Percentiles rank a stretch among this genome's conserved stretches.
Evolutionary conservation across 2,113 vertebrate genomes (phyloP).

Genomic region (Loxodonta africana): DNA sequence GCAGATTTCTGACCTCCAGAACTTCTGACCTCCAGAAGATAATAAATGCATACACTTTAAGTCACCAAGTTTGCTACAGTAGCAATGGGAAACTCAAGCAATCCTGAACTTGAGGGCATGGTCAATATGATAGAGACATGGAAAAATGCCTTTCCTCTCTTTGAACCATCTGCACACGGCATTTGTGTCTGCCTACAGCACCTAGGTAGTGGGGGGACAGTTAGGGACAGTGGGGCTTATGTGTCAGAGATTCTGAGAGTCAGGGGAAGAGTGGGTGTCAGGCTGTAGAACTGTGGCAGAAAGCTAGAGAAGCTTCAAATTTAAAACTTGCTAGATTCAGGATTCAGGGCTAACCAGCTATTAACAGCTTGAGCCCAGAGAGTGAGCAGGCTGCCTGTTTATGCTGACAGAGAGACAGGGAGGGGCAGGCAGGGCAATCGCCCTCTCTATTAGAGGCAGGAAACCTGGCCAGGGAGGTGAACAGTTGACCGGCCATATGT

Average conservation of each 20-base stretch:
- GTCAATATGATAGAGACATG: rapidly evolving
- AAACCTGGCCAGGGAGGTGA: not conserved
- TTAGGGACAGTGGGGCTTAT: not conserved
- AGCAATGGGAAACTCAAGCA: not conserved
- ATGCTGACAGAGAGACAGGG: not conserved
- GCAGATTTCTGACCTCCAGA: not conserved
- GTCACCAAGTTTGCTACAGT: not conserved
- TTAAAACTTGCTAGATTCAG: not conserved
- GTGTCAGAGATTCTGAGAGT: rapidly evolving
- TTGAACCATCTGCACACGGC: not conserved
- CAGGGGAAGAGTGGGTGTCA: not conserved
- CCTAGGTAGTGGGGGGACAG: not conserved
- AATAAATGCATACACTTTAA: not conserved
- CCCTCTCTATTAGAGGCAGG: not conserved
- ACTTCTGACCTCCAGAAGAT: not conserved
- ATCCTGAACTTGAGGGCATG: not conserved
- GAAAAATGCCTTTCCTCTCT: not conserved
- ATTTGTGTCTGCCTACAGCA: not conserved
- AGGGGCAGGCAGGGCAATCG: rapidly evolving
- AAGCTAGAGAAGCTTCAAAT: not conserved
- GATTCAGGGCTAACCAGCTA: not conserved
- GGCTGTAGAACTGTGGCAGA: not conserved
- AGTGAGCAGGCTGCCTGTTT: not conserved
- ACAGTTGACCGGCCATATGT: not conserved
- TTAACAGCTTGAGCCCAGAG: not conserved